Conservation (phyloP, 1,140 invertebrate genomes). For the Dysdera silvatica region DNA sequence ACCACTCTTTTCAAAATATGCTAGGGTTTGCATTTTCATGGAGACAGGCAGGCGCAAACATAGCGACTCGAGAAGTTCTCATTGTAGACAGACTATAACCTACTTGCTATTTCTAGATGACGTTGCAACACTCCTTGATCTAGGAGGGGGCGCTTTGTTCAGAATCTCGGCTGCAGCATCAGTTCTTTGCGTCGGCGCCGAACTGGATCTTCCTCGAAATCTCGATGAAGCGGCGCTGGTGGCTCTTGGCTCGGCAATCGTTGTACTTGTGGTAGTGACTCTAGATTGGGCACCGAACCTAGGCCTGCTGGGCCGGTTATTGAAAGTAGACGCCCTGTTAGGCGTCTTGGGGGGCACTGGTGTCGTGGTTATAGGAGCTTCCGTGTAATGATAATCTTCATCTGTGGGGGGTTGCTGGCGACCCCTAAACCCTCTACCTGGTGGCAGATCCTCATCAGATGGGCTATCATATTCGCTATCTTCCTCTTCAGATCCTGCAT, state of each 20-base stretch:
- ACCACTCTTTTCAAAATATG: too few relatives aligned
- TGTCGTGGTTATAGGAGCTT: slow-evolving; percentile 18
- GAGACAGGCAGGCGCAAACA: too few relatives aligned
- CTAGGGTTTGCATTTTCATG: too few relatives aligned
- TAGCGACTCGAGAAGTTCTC: too few relatives aligned
- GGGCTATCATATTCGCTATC: neutral
- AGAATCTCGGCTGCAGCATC: slow-evolving; percentile 17
- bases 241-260: neutral
- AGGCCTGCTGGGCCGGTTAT: slow-evolving; percentile 9
- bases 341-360: slow-evolving; percentile 2
- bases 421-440: slow-evolving; percentile 12
- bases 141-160: slow-evolving; percentile 1
- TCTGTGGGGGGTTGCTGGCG: neutral
- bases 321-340: neutral
- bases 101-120: too few relatives aligned
- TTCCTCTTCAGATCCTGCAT: neutral
- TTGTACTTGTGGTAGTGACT: neutral
- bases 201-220: neutral
- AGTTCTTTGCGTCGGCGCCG: slow-evolving; percentile 12
- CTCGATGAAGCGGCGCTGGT: neutral
- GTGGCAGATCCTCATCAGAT: too few relatives aligned
- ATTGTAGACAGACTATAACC: too few relatives aligned
- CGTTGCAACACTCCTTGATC: too few relatives aligned
- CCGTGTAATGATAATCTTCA: slow-evolving; percentile 12
- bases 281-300: slow-evolving; percentile 6